Conservation (phyloP, 2,797 vertebrate genomes). For the Dicrostonyx torquatus region DNA sequence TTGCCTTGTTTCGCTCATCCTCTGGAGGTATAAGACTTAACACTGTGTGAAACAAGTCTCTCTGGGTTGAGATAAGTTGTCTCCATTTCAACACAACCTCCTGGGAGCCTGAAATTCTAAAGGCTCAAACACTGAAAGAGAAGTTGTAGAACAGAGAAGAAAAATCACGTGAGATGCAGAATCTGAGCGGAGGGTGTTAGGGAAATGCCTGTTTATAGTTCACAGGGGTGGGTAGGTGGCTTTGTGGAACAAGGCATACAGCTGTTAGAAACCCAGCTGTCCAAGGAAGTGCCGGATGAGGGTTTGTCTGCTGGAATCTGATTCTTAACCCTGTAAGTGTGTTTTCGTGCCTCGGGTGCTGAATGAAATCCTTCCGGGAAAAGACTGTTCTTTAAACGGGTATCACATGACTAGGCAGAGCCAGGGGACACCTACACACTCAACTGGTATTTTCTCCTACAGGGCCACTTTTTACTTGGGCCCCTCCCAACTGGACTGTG, state of each 20-base stretch:
- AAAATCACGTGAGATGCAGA: background rate
- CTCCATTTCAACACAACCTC: background rate
- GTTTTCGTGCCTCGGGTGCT: background rate
- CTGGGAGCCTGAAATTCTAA: background rate
- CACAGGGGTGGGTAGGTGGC: background rate
- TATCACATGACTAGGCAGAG: background rate
- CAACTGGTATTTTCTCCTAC: background rate
- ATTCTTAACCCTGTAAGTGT: background rate
- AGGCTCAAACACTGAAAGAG: background rate
- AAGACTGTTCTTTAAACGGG: background rate
- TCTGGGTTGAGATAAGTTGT: background rate
- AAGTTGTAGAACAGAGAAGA: background rate
- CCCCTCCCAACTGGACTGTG: slow-evolving; percentile 7
- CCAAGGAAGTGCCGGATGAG: background rate
- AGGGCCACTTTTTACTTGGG: background rate
- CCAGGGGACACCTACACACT: background rate
- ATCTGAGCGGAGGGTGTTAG: background rate
- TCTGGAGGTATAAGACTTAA: background rate
- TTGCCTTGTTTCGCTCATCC: background rate
- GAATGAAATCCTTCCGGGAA: background rate
- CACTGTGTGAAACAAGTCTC: background rate
- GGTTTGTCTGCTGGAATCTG: background rate
- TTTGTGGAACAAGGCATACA: background rate
- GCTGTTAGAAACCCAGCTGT: background rate
- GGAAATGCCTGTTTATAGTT: background rate